Conservation (phyloP, 2,888 invertebrate genomes). For the Neoscelio sp. region DNA sequence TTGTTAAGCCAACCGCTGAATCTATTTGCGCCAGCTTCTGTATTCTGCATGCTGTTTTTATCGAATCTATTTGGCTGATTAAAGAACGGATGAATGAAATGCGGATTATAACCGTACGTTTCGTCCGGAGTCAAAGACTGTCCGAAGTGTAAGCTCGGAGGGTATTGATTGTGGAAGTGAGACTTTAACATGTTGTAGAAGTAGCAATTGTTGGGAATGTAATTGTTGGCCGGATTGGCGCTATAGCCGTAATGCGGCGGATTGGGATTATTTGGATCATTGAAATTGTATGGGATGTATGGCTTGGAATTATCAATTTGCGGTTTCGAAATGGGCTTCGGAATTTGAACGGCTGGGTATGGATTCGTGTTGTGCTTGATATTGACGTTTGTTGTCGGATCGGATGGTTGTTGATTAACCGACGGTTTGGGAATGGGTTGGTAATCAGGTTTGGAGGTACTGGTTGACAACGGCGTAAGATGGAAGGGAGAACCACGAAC, state of each 20-base stretch:
- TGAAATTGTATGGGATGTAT: constrained; percentile 71
- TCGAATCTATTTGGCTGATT: constrained; percentile 23
- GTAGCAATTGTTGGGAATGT: constrained; percentile 71
- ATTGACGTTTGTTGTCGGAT: neutral
- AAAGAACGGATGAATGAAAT: constrained; percentile 4
- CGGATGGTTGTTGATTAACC: constrained; percentile 14
- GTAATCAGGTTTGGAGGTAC: constrained; percentile 24
- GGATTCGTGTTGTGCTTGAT: neutral
- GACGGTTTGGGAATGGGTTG: neutral
- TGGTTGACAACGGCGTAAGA: constrained; percentile 50
- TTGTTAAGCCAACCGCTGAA: constrained; percentile 36
- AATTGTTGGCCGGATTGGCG: constrained; percentile 65
- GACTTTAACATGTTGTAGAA: constrained; percentile 57
- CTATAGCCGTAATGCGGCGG: constrained; percentile 74
- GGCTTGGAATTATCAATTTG: constrained; percentile 41
- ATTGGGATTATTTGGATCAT: constrained; percentile 78
- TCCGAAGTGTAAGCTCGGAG: neutral
- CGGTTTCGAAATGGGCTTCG: constrained; percentile 54
- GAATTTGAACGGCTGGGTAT: constrained; percentile 43
- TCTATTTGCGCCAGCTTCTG: constrained; percentile 16
- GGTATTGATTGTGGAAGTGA: constrained; percentile 43
- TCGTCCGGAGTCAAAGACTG: too few relatives aligned
- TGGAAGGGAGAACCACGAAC: constrained; percentile 72
- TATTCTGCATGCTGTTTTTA: constrained; percentile 7
- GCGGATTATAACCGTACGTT: constrained; percentile 8